A percentile compares a stretch with the other conserved stretches of the same genome.
phyloP scores from a whole-genome alignment of 2,113 vertebrate species.

The Noctilio leporinus region DNA sequence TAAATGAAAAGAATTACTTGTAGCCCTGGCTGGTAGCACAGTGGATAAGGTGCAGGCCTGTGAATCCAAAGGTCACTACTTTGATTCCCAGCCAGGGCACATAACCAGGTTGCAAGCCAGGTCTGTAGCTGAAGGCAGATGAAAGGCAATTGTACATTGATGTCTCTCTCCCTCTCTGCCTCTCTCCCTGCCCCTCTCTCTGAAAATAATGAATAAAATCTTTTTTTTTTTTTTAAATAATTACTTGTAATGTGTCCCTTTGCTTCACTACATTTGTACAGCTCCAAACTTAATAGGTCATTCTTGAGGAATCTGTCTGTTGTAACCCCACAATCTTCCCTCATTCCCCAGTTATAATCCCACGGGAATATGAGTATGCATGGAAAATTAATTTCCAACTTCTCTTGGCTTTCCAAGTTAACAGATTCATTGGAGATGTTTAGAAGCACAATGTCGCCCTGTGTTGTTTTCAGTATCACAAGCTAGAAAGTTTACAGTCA shows the following conservation, averaged over 20 bases:
- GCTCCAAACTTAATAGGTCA: not conserved
- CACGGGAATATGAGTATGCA: not conserved
- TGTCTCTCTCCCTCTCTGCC: too few relatives aligned
- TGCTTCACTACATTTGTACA: not conserved
- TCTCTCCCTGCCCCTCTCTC: too few relatives aligned
- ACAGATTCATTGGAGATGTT: not conserved
- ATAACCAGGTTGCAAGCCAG: too few relatives aligned
- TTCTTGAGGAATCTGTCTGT: not conserved
- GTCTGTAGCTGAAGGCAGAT: too few relatives aligned
- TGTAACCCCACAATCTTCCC: not conserved
- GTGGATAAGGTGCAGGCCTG: too few relatives aligned
- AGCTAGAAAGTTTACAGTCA: conserved; percentile 18
- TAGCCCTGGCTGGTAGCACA: too few relatives aligned
- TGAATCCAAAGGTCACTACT: too few relatives aligned
- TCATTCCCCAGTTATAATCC: not conserved
- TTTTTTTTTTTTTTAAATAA: too few relatives aligned
- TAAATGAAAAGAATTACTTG: not conserved
- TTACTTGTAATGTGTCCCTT: not conserved
- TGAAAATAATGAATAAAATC: too few relatives aligned
- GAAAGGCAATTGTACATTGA: too few relatives aligned
- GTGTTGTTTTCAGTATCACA: not conserved
- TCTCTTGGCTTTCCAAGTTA: not conserved
- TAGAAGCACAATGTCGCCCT: not conserved
- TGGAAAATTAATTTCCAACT: not conserved
- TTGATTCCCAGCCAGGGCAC: too few relatives aligned